A percentile compares a stretch with the other conserved stretches of the same genome.
These are phyloP conservation scores for Neofelis nebulosa DNA, from an alignment of 2,113 vertebrate genomes.

Conservation along the genomic window DNA sequence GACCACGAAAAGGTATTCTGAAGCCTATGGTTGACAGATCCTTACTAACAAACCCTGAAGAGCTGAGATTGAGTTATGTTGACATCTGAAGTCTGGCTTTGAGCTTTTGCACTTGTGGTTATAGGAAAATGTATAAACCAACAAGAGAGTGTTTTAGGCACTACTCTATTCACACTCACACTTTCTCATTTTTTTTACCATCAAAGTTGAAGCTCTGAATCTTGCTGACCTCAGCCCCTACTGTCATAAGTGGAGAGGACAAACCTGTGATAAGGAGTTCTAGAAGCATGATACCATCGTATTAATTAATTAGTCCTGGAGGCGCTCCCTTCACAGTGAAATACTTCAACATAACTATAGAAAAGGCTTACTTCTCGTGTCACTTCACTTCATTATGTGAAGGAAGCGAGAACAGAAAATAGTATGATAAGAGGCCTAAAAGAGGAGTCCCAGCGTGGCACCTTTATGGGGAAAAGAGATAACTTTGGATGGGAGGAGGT, in stretches of 20 bases:
- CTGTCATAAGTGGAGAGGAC: background rate
- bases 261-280: background rate
- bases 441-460: background rate
- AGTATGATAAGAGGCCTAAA: background rate
- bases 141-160: background rate
- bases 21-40: background rate
- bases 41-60: background rate
- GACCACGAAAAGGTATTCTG: background rate
- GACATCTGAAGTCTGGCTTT: background rate
- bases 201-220: background rate
- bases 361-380: background rate
- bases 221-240: background rate
- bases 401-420: background rate
- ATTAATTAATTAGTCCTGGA: background rate
- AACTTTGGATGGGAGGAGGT: background rate
- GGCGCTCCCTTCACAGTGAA: background rate
- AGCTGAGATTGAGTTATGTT: background rate
- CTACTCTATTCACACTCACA: background rate
- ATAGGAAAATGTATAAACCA: background rate
- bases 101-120: background rate
- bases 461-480: background rate
- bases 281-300: background rate
- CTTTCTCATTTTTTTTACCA: background rate
- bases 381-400: background rate
- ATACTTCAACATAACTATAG: background rate